Evolutionary conservation across 2,888 invertebrate species (phyloP).

Genomic region (Chelonus formosanus): DNA sequence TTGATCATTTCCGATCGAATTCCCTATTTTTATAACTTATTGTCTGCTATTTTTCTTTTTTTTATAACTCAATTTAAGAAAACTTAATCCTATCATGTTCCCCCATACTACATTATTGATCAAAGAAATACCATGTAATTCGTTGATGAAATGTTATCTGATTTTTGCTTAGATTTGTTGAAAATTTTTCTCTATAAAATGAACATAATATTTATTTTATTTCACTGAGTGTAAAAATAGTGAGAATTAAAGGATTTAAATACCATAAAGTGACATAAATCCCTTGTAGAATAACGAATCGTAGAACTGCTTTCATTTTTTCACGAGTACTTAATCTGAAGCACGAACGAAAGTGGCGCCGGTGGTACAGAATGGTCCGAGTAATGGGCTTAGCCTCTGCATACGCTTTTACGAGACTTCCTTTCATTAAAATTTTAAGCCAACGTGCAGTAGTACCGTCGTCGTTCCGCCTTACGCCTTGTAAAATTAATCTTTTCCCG

Average conservation of each 20-base stretch:
- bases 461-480: slow-evolving; percentile 34
- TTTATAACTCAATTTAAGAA: too few species aligned
- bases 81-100: too few species aligned
- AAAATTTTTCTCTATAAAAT: too few species aligned
- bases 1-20: too few species aligned
- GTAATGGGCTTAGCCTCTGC: slow-evolving; percentile 44
- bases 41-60: too few species aligned
- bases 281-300: slow-evolving; percentile 1
- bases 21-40: too few species aligned
- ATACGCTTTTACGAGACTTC: slow-evolving; percentile 45
- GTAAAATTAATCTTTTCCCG: slow-evolving; percentile 39
- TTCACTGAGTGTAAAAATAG: not conserved
- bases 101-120: too few species aligned
- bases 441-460: slow-evolving; percentile 23
- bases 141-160: too few species aligned
- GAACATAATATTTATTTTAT: not conserved
- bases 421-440: slow-evolving; percentile 46
- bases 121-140: too few species aligned
- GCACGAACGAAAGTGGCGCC: slow-evolving; percentile 29
- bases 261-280: slow-evolving; percentile 1
- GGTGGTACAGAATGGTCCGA: slow-evolving; percentile 33
- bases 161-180: too few species aligned
- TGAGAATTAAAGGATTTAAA: not conserved
- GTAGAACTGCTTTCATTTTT: slow-evolving; percentile 1
- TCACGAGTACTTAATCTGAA: slow-evolving; percentile 24